A percentile compares a stretch with the other conserved stretches of the same genome.
phyloP scores from a whole-genome alignment of 2,113 vertebrate genomes.

The Coptodon rendalli region DNA sequence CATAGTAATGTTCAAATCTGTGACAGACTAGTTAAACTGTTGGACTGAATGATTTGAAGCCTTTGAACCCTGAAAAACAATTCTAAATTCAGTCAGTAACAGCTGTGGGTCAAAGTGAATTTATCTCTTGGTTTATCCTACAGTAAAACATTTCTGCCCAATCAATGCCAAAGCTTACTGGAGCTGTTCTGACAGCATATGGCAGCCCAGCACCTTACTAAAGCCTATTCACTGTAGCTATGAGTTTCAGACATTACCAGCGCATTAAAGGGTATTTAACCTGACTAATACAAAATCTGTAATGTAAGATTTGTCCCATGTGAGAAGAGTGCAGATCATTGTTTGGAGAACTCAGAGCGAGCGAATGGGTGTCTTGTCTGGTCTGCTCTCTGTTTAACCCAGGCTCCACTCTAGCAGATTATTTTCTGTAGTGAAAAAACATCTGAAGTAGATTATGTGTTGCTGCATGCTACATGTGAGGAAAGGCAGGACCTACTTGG shows the following conservation, averaged over 20 bases:
- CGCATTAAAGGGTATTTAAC: neutral
- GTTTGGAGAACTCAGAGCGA: neutral
- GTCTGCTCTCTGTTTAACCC: neutral
- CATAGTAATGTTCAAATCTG: neutral
- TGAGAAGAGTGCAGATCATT: neutral
- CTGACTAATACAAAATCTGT: neutral
- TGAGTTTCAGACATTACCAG: neutral
- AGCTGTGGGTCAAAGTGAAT: neutral
- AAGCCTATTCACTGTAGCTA: neutral
- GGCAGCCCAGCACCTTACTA: neutral
- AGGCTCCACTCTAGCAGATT: neutral
- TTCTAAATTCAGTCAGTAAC: neutral
- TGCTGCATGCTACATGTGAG: neutral
- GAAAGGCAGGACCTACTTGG: neutral
- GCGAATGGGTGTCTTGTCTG: neutral
- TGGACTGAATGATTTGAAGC: neutral
- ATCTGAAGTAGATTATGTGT: neutral
- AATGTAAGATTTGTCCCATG: neutral
- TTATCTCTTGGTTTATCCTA: neutral
- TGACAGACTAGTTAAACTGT: neutral
- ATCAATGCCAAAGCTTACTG: neutral
- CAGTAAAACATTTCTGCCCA: neutral
- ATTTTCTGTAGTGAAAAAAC: neutral
- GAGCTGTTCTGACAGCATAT: neutral
- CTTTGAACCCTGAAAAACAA: neutral